A percentile compares a stretch with the other conserved stretches of the same genome.
Conservation (phyloP, 2,888 invertebrate genomes). For the Microctonus aethiopoides region DNA sequence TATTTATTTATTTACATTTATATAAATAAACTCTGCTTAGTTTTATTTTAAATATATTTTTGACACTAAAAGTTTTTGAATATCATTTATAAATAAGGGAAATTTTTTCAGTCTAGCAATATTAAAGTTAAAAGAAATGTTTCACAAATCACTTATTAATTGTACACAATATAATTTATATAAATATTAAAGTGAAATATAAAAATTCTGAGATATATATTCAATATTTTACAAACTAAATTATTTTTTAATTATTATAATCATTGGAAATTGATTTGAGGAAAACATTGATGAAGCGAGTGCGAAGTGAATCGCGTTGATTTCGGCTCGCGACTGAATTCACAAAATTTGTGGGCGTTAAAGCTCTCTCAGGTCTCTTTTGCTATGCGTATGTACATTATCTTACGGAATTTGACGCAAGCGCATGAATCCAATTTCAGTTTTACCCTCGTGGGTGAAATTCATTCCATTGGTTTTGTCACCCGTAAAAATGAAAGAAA, state of each 20-base stretch:
- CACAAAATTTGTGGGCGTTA: slow-evolving; percentile 23
- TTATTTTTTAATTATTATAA: background rate
- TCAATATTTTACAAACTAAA: background rate
- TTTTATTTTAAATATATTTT: background rate
- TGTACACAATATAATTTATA: background rate
- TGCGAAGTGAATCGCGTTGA: slow-evolving; percentile 42
- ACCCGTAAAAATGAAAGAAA: no score
- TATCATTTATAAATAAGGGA: background rate
- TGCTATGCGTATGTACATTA: background rate
- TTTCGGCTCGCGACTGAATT: slow-evolving; percentile 45
- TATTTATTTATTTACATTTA: background rate
- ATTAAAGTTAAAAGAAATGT: background rate
- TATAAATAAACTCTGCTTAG: background rate
- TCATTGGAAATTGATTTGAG: background rate
- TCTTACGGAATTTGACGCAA: slow-evolving; percentile 24
- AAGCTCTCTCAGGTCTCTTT: slow-evolving; percentile 4
- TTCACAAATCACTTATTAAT: background rate
- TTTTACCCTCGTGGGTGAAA: background rate
- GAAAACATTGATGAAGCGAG: background rate
- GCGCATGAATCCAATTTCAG: slow-evolving; percentile 17
- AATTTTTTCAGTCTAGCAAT: background rate
- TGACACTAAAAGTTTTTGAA: background rate
- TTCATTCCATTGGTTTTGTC: background rate
- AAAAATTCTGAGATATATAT: background rate
- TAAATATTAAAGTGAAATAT: background rate